Percentiles rank a stretch among this genome's conserved stretches.
Conservation (phyloP, 2,797 vertebrate genomes). For the Megalops cyprinoides region DNA sequence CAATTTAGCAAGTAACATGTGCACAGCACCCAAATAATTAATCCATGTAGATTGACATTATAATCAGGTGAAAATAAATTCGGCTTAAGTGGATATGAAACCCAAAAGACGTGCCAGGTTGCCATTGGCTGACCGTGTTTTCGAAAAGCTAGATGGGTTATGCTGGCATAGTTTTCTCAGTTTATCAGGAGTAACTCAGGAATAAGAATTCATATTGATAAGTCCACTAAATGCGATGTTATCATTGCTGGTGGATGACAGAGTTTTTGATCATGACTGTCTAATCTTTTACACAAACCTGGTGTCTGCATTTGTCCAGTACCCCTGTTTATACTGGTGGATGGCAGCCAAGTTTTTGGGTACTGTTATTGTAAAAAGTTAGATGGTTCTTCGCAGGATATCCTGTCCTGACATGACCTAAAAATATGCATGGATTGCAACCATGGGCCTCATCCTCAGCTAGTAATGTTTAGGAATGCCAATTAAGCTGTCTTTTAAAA, state of each 20-base stretch:
- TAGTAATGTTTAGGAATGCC: neutral
- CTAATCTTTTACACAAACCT: slow-evolving; percentile 14
- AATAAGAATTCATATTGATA: neutral
- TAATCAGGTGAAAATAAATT: too few relatives aligned
- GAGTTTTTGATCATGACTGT: neutral
- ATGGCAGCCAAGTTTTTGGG: neutral
- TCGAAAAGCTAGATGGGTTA: neutral
- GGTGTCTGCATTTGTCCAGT: neutral
- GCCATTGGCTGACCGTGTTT: neutral
- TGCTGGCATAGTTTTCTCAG: neutral
- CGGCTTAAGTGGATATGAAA: too few relatives aligned
- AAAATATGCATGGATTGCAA: neutral
- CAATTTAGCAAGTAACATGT: too few relatives aligned
- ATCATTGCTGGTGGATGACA: neutral
- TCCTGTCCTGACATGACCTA: slow-evolving; percentile 6
- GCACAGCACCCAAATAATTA: slow-evolving; percentile 6
- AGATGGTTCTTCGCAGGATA: neutral
- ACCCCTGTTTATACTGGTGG: neutral
- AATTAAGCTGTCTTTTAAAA: neutral
- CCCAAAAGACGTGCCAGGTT: too few relatives aligned
- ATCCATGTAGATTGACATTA: too few relatives aligned
- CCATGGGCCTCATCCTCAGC: neutral
- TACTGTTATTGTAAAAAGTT: neutral
- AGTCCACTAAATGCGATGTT: neutral
- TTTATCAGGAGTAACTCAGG: neutral